A percentile compares a stretch with the other conserved stretches of the same genome.
Evolutionary conservation across 2,113 vertebrate genomes (phyloP).

Genomic region (Malurus cyaneus): DNA sequence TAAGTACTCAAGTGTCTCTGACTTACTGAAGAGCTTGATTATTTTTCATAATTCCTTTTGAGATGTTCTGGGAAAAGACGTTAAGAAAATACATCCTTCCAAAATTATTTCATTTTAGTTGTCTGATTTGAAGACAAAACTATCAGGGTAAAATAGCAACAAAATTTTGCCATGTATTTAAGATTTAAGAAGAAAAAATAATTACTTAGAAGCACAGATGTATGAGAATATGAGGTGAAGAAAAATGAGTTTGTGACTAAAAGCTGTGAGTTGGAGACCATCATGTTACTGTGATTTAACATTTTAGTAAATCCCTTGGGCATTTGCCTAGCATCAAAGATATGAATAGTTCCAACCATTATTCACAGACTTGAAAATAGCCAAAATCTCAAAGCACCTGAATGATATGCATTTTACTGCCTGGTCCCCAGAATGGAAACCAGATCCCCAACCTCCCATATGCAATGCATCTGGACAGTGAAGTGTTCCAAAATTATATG

Average conservation of each 20-base stretch:
- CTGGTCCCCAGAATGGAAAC: constrained; percentile 1
- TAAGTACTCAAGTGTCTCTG: background rate
- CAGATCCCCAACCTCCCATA: constrained; percentile 36
- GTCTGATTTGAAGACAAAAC: background rate
- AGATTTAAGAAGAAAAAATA: background rate
- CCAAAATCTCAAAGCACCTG: constrained; percentile 21
- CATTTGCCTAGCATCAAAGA: background rate
- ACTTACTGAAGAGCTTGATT: background rate
- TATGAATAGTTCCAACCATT: background rate
- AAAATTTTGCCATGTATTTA: background rate
- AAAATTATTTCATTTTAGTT: background rate
- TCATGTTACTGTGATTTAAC: background rate
- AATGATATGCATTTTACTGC: constrained; percentile 12
- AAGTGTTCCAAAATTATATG: background rate
- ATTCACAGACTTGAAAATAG: constrained; percentile 39
- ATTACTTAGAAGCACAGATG: background rate
- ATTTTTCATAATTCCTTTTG: background rate
- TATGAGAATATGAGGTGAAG: background rate
- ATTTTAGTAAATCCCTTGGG: background rate
- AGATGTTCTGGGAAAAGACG: background rate
- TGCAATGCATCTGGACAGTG: constrained; percentile 28
- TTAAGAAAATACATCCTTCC: background rate
- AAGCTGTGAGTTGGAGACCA: background rate
- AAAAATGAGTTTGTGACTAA: background rate
- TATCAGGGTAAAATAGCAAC: background rate